phyloP scores from a whole-genome alignment of 2,888 invertebrate species.

The Apamea sordens region DNA sequence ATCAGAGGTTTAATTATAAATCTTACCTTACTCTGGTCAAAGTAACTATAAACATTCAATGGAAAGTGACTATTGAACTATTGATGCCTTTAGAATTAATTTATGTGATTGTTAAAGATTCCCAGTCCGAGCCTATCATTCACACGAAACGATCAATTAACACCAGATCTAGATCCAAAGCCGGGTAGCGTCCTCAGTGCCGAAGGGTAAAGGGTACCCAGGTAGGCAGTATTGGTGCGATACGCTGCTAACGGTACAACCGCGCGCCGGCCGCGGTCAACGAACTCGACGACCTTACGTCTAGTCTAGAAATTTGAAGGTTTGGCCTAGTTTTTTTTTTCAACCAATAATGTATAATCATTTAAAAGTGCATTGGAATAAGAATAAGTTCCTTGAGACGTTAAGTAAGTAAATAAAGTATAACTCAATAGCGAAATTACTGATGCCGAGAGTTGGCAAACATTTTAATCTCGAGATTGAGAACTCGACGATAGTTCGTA shows the following conservation, averaged over 20 bases:
- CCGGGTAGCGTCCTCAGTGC: slow-evolving; percentile 48
- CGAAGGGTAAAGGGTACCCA: slow-evolving; percentile 75
- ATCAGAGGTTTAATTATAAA: slow-evolving; percentile 20
- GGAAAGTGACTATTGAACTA: background rate
- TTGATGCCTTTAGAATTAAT: slow-evolving; percentile 1
- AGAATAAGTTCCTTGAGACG: slow-evolving; percentile 24
- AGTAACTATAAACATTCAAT: background rate
- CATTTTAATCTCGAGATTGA: slow-evolving; percentile 64
- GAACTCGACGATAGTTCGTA: slow-evolving; percentile 53
- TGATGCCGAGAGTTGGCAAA: slow-evolving; percentile 55
- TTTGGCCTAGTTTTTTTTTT: slow-evolving; percentile 81
- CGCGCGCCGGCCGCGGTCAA: slow-evolving; percentile 84
- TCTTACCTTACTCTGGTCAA: background rate
- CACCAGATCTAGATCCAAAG: slow-evolving; percentile 42
- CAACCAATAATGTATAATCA: slow-evolving; percentile 16
- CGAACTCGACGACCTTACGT: slow-evolving; percentile 84
- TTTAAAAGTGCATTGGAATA: slow-evolving; percentile 8
- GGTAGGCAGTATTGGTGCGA: slow-evolving; percentile 74
- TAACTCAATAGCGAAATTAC: slow-evolving; percentile 48
- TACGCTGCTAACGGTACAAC: slow-evolving; percentile 83
- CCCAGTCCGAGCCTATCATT: background rate
- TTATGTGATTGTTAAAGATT: background rate
- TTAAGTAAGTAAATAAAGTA: slow-evolving; percentile 35
- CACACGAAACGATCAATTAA: slow-evolving; percentile 23
- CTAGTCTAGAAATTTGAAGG: slow-evolving; percentile 86